Evolutionary conservation across 2,797 vertebrate species (phyloP).

Genomic region (Fratercula arctica): DNA sequence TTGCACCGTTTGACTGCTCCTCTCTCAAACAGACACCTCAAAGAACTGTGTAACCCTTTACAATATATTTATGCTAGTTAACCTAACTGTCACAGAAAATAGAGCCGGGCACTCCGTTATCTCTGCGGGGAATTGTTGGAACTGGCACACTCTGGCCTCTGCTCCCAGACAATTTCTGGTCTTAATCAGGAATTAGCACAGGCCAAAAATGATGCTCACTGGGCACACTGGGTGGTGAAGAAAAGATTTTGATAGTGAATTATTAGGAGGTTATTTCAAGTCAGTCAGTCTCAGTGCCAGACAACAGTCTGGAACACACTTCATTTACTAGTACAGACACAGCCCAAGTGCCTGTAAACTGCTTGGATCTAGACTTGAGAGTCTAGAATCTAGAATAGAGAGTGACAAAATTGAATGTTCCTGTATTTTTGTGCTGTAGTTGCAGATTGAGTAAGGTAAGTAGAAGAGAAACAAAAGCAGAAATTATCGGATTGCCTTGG

Average conservation of each 20-base stretch:
- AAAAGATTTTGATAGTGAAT: background rate
- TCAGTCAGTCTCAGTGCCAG: background rate
- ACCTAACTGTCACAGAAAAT: background rate
- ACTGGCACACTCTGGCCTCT: background rate
- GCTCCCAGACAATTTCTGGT: background rate
- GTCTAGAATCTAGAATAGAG: background rate
- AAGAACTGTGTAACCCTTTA: background rate
- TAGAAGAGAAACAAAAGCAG: background rate
- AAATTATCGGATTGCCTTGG: background rate
- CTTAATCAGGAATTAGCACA: background rate
- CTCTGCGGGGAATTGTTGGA: background rate
- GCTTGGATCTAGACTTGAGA: background rate
- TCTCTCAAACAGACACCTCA: background rate
- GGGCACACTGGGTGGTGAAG: background rate
- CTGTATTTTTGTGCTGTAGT: background rate
- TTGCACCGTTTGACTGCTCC: background rate
- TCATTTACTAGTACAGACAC: background rate
- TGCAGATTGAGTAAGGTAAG: background rate
- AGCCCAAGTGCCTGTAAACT: background rate
- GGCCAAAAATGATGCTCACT: background rate
- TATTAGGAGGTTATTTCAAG: background rate
- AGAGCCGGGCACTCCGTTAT: background rate
- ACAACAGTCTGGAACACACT: background rate
- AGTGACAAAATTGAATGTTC: background rate
- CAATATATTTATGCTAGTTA: background rate